Base-by-base conservation (phyloP, 2,113 vertebrate genomes). In the Oryzias melastigma region DNA sequence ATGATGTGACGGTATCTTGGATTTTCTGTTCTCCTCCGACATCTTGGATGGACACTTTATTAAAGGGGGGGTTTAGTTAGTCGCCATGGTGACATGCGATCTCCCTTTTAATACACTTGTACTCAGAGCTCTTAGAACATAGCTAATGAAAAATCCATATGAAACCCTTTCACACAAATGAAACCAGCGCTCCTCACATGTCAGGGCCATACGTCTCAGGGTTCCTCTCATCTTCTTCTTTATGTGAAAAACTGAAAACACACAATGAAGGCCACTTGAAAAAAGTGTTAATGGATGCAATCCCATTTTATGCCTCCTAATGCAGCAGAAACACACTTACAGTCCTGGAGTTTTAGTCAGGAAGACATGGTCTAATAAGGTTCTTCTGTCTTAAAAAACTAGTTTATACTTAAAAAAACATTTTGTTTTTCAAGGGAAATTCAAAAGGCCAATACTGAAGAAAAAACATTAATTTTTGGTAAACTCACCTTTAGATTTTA, bases 301-400 rank as follows among this genome's bases (percentile, higher is more conserved):
- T 82, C 81, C 68, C 61, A 70, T 52, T 58, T 71, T 73, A 73
- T 67, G 73, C 44, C 58, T 65, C 79, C 83, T 78, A 75, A 86
- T 84, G 59, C 48, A 62, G 73, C 58, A 77, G 71, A 54, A 63
- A 47, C 73, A 63, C 5, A 7, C 41, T 45, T 48, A 44, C 52
- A 42, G 78, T 63, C 15, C 3, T 25, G 49, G 48, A 53, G 20
- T 60, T 52, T 42, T 25, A 44, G 49, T 61, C 50, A 45, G 46
- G 62, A 46, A 62, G 40, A 48, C 14, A 22, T 16, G 42, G 29
- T 70, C 7, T 6, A 20, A 45, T 40, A 18, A 6, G 22, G 22
- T 22, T 43, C 17, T 35, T 24, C 22, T 4, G 44, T n/a, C 15
- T 67, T 41, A 45, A 18, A 62, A 46, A 22, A 5, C 27, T 4